These are phyloP conservation scores for Macaria notata DNA, from an alignment of 2,888 invertebrate genomes.

Conservation along the genomic window DNA sequence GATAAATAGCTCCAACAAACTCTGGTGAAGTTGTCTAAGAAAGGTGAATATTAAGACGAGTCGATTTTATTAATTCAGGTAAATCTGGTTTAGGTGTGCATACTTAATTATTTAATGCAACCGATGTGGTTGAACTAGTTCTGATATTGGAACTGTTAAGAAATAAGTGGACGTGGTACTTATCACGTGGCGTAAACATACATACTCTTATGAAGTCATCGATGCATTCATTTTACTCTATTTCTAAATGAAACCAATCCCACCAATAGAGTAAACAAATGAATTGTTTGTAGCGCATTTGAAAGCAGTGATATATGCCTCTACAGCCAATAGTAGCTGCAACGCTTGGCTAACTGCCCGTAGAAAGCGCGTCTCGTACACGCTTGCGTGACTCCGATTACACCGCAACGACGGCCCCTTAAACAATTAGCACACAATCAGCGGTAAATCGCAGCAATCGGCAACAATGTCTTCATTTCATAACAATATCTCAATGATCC, in stretches of 20 bases:
- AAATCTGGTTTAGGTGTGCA: neutral
- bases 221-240: no score
- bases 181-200: no score
- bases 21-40: conserved; percentile 41
- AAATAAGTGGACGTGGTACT: no score
- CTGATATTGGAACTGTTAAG: no score
- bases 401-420: conserved; percentile 7
- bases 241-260: no score
- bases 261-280: no score
- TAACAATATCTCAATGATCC: conserved; percentile 35
- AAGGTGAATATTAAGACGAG: conserved; percentile 49
- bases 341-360: conserved; percentile 46
- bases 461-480: conserved; percentile 34
- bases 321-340: conserved; percentile 39
- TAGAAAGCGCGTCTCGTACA: conserved; percentile 34
- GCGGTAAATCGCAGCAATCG: conserved; percentile 16
- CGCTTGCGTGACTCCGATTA: conserved; percentile 19
- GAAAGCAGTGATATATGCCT: conserved; percentile 3
- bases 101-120: conserved; percentile 7
- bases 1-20: conserved; percentile 58
- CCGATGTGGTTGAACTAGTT: conserved; percentile 17
- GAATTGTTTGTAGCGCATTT: no score
- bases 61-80: conserved; percentile 42
- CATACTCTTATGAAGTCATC: no score
- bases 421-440: conserved; percentile 12